phyloP scores from a whole-genome alignment of 2,113 vertebrate species.

The Myrmecophaga tridactyla region DNA sequence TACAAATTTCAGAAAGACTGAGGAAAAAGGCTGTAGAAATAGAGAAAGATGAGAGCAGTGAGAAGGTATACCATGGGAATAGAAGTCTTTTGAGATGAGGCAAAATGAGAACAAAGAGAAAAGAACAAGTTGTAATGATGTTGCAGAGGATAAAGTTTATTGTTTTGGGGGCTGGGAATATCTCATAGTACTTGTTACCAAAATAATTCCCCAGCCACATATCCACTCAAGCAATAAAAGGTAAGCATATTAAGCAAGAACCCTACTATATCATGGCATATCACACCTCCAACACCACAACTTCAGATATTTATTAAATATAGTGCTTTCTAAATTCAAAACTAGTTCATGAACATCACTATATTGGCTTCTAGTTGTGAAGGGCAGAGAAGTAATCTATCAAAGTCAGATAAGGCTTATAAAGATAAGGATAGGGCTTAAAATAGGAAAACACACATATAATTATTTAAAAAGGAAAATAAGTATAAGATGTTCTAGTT shows the following conservation, averaged over 20 bases:
- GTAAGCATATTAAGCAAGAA: background rate
- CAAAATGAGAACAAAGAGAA: background rate
- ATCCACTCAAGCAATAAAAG: background rate
- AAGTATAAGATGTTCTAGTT: too few species aligned
- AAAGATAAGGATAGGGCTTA: background rate
- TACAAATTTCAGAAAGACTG: background rate
- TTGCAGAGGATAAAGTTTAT: background rate
- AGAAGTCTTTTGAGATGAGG: background rate
- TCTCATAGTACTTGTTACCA: background rate
- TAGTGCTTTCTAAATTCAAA: background rate
- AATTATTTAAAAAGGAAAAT: background rate
- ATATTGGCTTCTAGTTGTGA: background rate
- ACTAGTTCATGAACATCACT: background rate
- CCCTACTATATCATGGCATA: background rate
- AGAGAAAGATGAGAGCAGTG: background rate
- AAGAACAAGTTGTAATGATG: background rate
- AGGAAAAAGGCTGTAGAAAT: background rate
- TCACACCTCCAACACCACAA: background rate
- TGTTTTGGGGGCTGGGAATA: background rate
- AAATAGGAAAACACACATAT: background rate
- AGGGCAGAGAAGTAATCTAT: background rate
- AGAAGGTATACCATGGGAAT: background rate
- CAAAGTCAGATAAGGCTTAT: too few species aligned
- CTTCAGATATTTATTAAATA: background rate
- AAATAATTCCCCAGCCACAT: background rate